Conservation (phyloP, 2,797 vertebrate species). For the Parauchenoglanis ngamensis region DNA sequence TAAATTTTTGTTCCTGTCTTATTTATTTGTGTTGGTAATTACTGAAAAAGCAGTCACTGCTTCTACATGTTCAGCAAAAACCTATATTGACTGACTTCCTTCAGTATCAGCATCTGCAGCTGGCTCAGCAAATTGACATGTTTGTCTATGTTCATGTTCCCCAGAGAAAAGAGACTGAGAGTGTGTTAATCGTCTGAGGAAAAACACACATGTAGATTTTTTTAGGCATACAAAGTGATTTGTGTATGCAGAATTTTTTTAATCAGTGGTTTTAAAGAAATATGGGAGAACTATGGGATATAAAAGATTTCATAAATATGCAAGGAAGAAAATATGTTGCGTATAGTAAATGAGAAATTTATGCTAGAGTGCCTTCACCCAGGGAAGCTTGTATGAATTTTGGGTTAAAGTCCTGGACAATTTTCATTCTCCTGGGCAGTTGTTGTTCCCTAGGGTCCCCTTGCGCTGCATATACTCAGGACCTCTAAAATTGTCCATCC, state of each 20-base stretch:
- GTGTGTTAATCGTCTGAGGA: background rate
- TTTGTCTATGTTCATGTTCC: background rate
- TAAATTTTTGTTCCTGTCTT: background rate
- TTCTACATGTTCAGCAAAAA: conserved; percentile 37
- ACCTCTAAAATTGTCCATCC: background rate
- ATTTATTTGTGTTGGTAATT: conserved; percentile 26
- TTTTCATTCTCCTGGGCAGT: background rate
- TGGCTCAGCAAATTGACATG: conserved; percentile 36
- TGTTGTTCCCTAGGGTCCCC: background rate
- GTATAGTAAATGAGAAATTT: background rate
- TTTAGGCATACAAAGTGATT: background rate
- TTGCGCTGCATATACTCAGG: background rate
- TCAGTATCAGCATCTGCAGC: conserved; percentile 24
- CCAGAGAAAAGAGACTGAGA: background rate
- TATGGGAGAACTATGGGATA: background rate
- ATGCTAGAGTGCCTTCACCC: background rate
- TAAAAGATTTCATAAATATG: background rate
- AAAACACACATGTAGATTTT: conserved; percentile 6
- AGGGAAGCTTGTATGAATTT: background rate
- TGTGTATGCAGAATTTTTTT: background rate
- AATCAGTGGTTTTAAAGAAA: background rate
- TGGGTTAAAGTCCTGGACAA: background rate
- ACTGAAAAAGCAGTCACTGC: conserved; percentile 27
- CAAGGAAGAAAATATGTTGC: background rate
- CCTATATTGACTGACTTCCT: conserved; percentile 32